Evolutionary conservation across 2,888 invertebrate species (phyloP).

Genomic region (Drosophila pseudotakahashii): DNA sequence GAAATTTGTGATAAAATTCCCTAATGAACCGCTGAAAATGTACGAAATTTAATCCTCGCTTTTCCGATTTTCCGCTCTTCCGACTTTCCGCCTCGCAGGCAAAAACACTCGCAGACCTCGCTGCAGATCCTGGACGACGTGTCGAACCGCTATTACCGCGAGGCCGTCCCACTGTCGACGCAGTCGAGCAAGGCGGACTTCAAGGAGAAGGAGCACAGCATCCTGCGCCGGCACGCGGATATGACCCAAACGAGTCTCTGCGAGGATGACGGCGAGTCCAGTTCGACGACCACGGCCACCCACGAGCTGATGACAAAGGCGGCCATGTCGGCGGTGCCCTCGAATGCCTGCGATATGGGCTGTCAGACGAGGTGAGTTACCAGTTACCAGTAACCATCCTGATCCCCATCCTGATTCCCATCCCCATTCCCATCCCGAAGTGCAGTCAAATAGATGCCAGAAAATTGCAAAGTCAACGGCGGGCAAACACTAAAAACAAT

Average conservation of each 20-base stretch:
- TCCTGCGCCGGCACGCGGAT: constrained; percentile 82
- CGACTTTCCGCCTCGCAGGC: constrained; percentile 59
- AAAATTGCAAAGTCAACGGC: constrained; percentile 67
- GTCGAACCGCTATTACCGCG: constrained; percentile 83
- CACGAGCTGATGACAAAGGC: constrained; percentile 70
- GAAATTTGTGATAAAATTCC: neutral
- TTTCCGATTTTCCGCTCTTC: neutral
- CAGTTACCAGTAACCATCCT: neutral
- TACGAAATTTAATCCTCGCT: neutral
- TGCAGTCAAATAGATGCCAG: constrained; percentile 55
- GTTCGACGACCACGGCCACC: constrained; percentile 68
- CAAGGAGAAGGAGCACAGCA: constrained; percentile 83
- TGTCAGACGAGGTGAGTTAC: constrained; percentile 93
- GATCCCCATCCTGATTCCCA: neutral
- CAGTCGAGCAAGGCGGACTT: constrained; percentile 80
- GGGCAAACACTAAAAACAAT: constrained; percentile 67
- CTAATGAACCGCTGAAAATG: neutral
- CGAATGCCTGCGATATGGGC: constrained; percentile 89
- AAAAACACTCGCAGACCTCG: constrained; percentile 84
- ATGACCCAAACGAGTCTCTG: constrained; percentile 83
- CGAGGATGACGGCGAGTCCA: constrained; percentile 67
- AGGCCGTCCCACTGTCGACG: constrained; percentile 81
- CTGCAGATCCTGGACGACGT: constrained; percentile 84
- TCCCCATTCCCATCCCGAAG: constrained; percentile 20
- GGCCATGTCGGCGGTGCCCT: constrained; percentile 56